Base-by-base conservation (phyloP, 2,888 invertebrate species). In the Epirrhoe tristata region DNA sequence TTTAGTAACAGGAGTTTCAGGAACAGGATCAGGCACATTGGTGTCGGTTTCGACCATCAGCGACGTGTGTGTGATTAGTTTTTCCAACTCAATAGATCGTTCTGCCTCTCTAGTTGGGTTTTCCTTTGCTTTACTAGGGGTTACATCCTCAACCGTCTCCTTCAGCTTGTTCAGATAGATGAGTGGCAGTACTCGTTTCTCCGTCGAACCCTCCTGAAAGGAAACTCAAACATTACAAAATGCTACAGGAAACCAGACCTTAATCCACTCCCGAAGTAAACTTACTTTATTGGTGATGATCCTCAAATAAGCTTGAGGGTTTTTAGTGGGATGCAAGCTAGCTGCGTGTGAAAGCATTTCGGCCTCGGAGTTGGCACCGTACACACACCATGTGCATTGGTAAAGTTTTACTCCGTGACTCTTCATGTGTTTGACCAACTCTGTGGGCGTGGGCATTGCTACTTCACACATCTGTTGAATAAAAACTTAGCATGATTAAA, bases 321-420 rank as follows among this genome's bases (percentile, higher is more conserved):
- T 89, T 55, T 81, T 81, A 1, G 83, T 66, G 0, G 94, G 94
- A 66, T 95, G 95, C 6, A 78, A 53, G 3, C 74, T 51, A 0
- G 92, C 85, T 0, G 88, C 80, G 70, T 94, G 94, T 0, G 78
- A 75, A 58, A 93, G 71, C 63, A 94, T 74, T 1, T 84, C 86
- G 0, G 63, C 34, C 69, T 93, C 89, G n/a, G 77, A 83, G 69
- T 89, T 88, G 0, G 87, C 87, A 0, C 93, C 93, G 62, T 78
- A 78, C 0, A 88, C 79, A 66, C 94, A 94, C 84, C 90, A 91
- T 0, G 88, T 82, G 72, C 94, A 94, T 76, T 88, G 93, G 67
- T 91, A 93, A 59, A 90, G 69, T 67, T 82, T 88, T n/a, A 93
- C 67, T 0, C 84, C 87, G 70, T 95, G 94, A 0, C 32, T 53